These are phyloP conservation scores for Ischnura elegans DNA, from an alignment of 2,888 invertebrate genomes.

Conservation along the genomic window DNA sequence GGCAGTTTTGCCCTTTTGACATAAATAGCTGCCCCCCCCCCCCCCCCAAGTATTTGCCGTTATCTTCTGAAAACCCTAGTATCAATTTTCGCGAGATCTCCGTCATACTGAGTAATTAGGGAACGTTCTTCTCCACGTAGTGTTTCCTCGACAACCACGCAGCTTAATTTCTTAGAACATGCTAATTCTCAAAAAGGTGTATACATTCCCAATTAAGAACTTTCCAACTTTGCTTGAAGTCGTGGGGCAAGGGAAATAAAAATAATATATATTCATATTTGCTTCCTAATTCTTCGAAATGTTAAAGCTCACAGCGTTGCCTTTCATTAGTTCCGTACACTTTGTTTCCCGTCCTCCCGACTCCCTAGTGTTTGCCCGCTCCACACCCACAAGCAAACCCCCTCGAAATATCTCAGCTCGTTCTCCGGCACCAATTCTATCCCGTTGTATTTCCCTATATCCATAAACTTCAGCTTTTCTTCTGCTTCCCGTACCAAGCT, in stretches of 20 bases:
- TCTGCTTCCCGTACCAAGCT: not conserved
- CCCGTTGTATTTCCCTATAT: slow-evolving; percentile 35
- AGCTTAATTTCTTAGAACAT: not conserved
- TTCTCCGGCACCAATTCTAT: slow-evolving; percentile 12
- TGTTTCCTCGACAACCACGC: not conserved
- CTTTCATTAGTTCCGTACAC: slow-evolving; percentile 25
- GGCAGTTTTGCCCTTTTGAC: no score
- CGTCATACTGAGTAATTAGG: not conserved
- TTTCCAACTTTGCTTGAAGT: not conserved
- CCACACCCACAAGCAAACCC: not conserved
- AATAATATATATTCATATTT: slow-evolving; percentile 4
- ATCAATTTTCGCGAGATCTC: not conserved
- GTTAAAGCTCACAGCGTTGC: not conserved
- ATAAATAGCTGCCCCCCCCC: no score
- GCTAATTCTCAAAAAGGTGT: not conserved
- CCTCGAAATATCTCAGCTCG: not conserved
- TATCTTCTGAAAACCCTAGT: not conserved
- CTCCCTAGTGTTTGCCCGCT: not conserved
- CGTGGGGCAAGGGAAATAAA: not conserved
- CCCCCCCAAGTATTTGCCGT: no score
- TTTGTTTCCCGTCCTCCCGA: not conserved
- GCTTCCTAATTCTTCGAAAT: not conserved
- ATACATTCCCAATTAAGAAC: slow-evolving; percentile 7
- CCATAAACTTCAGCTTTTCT: slow-evolving; percentile 29
- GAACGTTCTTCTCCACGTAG: not conserved